Percentiles rank a stretch among this genome's conserved stretches.
phyloP scores from a whole-genome alignment of 2,797 vertebrate species.

The Sparidentex hasta region DNA sequence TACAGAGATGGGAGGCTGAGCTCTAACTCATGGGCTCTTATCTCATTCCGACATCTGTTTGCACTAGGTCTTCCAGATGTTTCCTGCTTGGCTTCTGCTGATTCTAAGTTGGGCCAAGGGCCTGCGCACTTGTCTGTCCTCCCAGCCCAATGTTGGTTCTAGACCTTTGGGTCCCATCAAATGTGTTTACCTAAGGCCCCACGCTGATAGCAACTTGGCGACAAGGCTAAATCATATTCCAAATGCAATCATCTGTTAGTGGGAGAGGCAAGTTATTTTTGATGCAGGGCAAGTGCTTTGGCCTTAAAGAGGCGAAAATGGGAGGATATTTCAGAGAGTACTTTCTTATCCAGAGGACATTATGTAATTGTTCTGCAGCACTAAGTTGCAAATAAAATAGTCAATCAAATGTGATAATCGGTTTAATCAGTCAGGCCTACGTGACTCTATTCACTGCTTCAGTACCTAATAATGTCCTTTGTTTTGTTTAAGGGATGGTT shows the following conservation, averaged over 20 bases:
- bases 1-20: constrained; percentile 72
- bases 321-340: constrained; percentile 48
- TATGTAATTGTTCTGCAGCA: constrained; percentile 47
- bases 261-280: constrained; percentile 77
- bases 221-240: constrained; percentile 82
- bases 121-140: constrained; percentile 75
- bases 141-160: constrained; percentile 62
- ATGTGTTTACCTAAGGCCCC: constrained; percentile 82
- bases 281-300: constrained; percentile 64
- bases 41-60: constrained; percentile 88
- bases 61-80: constrained; percentile 87
- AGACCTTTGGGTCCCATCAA: constrained; percentile 78
- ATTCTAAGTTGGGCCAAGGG: constrained; percentile 67
- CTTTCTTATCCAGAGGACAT: constrained; percentile 57
- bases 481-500: constrained; percentile 53
- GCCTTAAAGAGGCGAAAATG: constrained; percentile 57
- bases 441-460: constrained; percentile 72
- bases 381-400: constrained; percentile 30
- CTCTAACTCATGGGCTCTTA: constrained; percentile 78
- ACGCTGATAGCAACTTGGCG: constrained; percentile 80
- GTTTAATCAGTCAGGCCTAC: constrained; percentile 59
- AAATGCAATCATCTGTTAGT: constrained; percentile 80
- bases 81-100: constrained; percentile 87
- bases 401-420: constrained; percentile 59
- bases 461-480: constrained; percentile 55